These are phyloP conservation scores for Tauraco erythrolophus DNA, from an alignment of 2,113 vertebrate species.

Conservation along the genomic window DNA sequence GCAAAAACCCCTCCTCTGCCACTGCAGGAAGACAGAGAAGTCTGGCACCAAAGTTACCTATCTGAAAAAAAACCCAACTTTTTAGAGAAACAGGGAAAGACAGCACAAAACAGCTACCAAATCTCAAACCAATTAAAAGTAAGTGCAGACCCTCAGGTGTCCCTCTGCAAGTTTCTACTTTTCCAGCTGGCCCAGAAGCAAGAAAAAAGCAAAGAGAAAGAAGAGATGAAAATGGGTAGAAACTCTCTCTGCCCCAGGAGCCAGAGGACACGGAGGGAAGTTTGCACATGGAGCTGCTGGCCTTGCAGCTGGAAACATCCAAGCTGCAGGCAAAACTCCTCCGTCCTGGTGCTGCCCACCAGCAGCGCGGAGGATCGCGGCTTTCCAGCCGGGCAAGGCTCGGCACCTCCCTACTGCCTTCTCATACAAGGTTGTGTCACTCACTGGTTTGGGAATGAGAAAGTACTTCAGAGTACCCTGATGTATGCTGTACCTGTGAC, in stretches of 20 bases:
- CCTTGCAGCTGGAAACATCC: background rate
- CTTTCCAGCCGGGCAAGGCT: background rate
- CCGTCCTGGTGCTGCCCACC: background rate
- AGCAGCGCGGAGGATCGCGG: background rate
- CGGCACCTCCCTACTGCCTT: background rate
- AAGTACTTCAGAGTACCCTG: background rate
- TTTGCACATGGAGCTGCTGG: background rate
- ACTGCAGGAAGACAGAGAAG: background rate
- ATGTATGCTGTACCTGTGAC: background rate
- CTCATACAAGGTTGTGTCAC: accelerated
- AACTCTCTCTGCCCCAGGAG: background rate
- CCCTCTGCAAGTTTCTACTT: background rate
- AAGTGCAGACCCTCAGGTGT: background rate
- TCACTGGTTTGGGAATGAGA: accelerated
- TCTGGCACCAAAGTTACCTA: background rate
- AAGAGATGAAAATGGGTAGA: background rate
- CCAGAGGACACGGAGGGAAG: background rate
- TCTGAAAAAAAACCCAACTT: background rate
- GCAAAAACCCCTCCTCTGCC: background rate
- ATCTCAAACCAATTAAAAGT: background rate
- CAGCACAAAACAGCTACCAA: background rate
- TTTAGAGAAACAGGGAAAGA: background rate
- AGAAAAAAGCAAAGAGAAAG: background rate
- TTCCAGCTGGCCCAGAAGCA: background rate
- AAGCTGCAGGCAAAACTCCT: background rate